A percentile compares a stretch with the other conserved stretches of the same genome.
Conservation (phyloP, 2,888 invertebrate genomes). For the Lycaena phlaeas region DNA sequence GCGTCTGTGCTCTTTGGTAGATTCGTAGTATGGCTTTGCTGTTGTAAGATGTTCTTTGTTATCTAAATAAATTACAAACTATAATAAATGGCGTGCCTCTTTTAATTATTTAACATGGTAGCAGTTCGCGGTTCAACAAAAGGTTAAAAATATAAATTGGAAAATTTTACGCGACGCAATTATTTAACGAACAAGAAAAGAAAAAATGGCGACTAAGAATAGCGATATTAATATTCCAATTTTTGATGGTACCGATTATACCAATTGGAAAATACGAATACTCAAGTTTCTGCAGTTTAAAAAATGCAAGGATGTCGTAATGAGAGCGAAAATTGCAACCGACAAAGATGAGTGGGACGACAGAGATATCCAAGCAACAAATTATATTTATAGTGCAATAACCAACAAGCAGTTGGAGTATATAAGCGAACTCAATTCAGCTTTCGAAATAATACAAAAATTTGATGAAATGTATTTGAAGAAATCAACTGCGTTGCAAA, state of each 20-base stretch:
- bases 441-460: conserved; percentile 18
- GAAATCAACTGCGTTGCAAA: conserved; percentile 22
- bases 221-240: conserved; percentile 9
- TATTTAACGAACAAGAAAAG: no score
- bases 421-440: conserved; percentile 13
- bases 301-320: conserved; percentile 18
- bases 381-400: conserved; percentile 20
- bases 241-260: conserved; percentile 17
- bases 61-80: no score
- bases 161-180: no score
- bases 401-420: conserved; percentile 22
- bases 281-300: conserved; percentile 20
- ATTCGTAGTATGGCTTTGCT: no score
- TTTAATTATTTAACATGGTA: no score
- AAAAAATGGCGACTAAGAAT: conserved; percentile 8
- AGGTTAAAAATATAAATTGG: no score
- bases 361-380: conserved; percentile 18
- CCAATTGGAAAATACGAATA: conserved; percentile 21
- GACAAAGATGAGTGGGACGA: conserved; percentile 15
- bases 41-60: no score
- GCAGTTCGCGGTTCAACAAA: no score
- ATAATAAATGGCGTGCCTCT: no score
- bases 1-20: no score
- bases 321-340: conserved; percentile 10
- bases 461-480: conserved; percentile 23